A percentile compares a stretch with the other conserved stretches of the same genome.
These are phyloP conservation scores for Henicopernis longicauda DNA, from an alignment of 2,113 vertebrate species.

Conservation along the genomic window DNA sequence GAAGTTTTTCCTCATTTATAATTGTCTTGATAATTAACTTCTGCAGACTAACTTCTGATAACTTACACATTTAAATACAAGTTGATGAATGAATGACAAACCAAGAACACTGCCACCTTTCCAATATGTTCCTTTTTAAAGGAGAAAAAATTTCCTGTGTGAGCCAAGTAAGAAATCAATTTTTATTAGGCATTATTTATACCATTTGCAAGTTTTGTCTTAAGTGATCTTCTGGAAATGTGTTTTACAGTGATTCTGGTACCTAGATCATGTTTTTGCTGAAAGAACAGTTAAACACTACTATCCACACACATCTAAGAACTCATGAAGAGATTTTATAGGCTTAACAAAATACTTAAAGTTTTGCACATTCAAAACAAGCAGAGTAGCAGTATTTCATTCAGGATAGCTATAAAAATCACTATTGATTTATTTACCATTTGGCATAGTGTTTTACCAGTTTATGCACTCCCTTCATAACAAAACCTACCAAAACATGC, in stretches of 20 bases:
- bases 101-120: neutral
- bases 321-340: neutral
- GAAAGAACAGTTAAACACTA: neutral
- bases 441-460: neutral
- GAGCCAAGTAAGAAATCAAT: neutral
- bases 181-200: neutral
- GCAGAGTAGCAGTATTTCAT: neutral
- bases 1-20: neutral
- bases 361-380: neutral
- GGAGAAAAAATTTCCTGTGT: neutral
- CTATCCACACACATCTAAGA: neutral
- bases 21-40: neutral
- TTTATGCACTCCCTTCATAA: neutral
- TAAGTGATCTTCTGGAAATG: neutral
- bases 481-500: neutral
- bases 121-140: neutral
- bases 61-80: neutral
- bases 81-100: neutral
- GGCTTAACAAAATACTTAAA: neutral
- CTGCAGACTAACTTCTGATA: neutral
- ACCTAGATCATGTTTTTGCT: neutral
- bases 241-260: neutral
- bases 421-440: neutral
- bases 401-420: neutral
- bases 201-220: neutral